Base-by-base conservation (phyloP, 2,113 vertebrate genomes). In the Callospermophilus lateralis region DNA sequence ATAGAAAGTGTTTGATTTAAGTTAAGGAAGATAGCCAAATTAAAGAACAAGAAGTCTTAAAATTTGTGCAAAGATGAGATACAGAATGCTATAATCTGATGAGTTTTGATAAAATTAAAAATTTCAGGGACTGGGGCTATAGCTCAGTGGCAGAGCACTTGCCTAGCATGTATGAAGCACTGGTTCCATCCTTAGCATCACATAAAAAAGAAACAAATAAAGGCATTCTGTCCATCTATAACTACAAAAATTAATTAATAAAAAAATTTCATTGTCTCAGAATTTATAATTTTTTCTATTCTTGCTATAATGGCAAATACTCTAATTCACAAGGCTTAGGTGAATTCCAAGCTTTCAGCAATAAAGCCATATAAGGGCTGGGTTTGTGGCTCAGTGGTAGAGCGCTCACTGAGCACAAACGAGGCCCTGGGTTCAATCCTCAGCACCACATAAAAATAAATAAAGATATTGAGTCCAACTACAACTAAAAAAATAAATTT, bases 1-100 rank as follows among this genome's bases (percentile, higher is more conserved):
- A 93, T 67, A 68, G 34, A 84, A 92, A 94, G 67, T 20, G 30
- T 34, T 68, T 32, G 13, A 34, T 34, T 68, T 68, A 68, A 22
- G 19, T 77, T 17, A 96, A 93, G 53, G 6, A 90, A 96, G 8
- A 24, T 42, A 84, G 72, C 28, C n/a, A 83, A 81, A 90, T 73
- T 89, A n/a, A 94, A 92, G 16, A 95, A 89, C 28, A 45, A 89
- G 68, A 45, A 89, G 61, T 84, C 37, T 92, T 86, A 84, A 79
- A 51, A 28, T 86, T 68, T 74, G 42, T 70, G 11, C 16, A 84
- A 70, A 48, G 37, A 94, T 89, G 48, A 94, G 68, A 34, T 61
- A 85, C 89, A 92, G 63, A 84, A 92, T 93, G 39, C 15, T 45
- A 63, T 79, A 4, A 26, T 65, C 63, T 63, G 26, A 63, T 78